Conservation (phyloP, 1,140 invertebrate genomes). For the Propsilocerus akamusi region DNA sequence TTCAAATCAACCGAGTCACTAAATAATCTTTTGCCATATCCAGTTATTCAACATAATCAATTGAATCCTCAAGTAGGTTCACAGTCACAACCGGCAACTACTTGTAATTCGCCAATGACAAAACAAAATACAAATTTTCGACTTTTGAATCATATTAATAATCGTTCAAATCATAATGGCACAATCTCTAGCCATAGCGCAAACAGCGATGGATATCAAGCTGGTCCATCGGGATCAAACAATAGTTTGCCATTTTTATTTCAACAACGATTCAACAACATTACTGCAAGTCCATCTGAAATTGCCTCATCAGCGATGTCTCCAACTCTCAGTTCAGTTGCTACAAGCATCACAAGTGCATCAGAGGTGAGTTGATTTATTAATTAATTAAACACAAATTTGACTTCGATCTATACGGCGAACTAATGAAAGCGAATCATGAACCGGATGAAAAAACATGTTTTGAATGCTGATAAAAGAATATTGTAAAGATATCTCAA, state of each 20-base stretch:
- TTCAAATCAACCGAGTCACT: constrained; percentile 31
- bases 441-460: too few species aligned
- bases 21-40: constrained; percentile 5
- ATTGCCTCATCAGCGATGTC: constrained; percentile 29
- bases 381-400: too few species aligned
- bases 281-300: neutral
- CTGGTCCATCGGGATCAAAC: neutral
- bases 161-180: too few species aligned
- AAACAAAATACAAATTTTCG: neutral
- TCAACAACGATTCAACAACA: neutral
- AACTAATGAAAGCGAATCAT: too few species aligned
- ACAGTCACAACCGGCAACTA: neutral
- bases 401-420: too few species aligned
- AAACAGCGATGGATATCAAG: neutral
- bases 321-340: constrained; percentile 49
- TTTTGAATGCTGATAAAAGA: too few species aligned
- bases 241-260: neutral
- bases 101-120: neutral
- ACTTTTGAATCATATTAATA: neutral
- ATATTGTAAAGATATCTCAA: too few species aligned
- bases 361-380: constrained; percentile 39
- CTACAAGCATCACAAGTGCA: constrained; percentile 34
- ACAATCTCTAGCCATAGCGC: neutral
- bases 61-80: neutral
- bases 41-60: neutral